Conservation (phyloP, 2,113 vertebrate species). For the Empidonax alnorum region DNA sequence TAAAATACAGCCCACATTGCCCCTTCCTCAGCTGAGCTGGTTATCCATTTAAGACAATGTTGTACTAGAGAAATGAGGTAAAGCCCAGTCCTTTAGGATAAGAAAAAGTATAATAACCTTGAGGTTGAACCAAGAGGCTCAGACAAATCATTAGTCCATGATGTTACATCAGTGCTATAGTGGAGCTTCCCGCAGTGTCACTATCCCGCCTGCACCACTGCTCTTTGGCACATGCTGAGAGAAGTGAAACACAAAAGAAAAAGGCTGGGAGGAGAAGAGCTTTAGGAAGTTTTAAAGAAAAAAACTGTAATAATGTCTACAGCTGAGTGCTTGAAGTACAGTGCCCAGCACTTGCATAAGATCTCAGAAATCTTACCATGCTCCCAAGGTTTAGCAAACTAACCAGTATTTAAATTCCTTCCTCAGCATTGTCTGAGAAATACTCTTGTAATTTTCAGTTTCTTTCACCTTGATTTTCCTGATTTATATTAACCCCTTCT, state of each 20-base stretch:
- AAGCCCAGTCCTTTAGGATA: slow-evolving; percentile 25
- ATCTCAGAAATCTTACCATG: background rate
- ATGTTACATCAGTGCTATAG: background rate
- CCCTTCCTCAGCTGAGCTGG: background rate
- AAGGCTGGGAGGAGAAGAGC: background rate
- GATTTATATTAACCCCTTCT: background rate
- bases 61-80: background rate
- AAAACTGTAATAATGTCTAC: background rate
- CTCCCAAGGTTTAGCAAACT: background rate
- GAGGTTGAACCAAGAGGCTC: slow-evolving; percentile 38
- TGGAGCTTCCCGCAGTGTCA: background rate
- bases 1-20: background rate
- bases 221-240: background rate
- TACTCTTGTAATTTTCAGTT: background rate
- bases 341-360: background rate
- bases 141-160: slow-evolving; percentile 34
- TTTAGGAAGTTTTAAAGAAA: background rate
- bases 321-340: background rate
- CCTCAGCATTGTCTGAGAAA: background rate
- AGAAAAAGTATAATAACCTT: slow-evolving; percentile 23
- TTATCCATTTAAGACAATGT: background rate
- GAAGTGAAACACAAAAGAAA: slow-evolving; percentile 31
- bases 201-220: background rate
- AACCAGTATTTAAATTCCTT: background rate
- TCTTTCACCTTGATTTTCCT: slow-evolving; percentile 7